phyloP scores from a whole-genome alignment of 2,113 vertebrate species.

The Scartelaos histophorus region DNA sequence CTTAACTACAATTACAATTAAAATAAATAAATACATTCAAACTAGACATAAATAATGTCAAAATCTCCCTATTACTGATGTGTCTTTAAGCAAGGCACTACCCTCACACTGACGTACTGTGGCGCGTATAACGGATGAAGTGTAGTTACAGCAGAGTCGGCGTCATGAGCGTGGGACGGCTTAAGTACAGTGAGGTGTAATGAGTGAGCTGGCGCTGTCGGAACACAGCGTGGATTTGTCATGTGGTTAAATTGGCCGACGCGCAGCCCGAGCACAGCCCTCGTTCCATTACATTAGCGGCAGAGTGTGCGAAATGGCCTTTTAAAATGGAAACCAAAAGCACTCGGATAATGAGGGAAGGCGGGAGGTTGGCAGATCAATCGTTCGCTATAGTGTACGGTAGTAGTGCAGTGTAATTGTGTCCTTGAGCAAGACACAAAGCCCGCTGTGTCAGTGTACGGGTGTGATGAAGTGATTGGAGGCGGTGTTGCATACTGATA shows the following conservation, averaged over 20 bases:
- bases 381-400: not conserved
- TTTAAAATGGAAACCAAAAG: not conserved
- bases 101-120: no score
- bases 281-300: not conserved
- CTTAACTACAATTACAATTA: no score
- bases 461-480: not conserved
- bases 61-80: no score
- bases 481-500: no score
- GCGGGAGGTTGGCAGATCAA: not conserved
- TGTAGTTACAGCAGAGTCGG: slow-evolving; percentile 62
- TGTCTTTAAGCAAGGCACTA: no score
- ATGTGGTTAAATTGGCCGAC: slow-evolving; percentile 68
- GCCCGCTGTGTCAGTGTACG: not conserved
- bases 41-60: no score
- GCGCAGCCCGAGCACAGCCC: slow-evolving; percentile 23
- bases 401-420: not conserved
- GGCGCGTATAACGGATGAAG: slow-evolving; percentile 59
- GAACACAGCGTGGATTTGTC: slow-evolving; percentile 74
- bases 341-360: not conserved
- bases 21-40: no score
- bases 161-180: slow-evolving; percentile 65
- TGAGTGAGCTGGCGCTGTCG: slow-evolving; percentile 70
- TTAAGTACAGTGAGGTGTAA: slow-evolving; percentile 75
- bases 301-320: not conserved
- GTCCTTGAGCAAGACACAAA: not conserved